Conservation (phyloP, 2,888 invertebrate genomes). For the Campopleginae sp. region DNA sequence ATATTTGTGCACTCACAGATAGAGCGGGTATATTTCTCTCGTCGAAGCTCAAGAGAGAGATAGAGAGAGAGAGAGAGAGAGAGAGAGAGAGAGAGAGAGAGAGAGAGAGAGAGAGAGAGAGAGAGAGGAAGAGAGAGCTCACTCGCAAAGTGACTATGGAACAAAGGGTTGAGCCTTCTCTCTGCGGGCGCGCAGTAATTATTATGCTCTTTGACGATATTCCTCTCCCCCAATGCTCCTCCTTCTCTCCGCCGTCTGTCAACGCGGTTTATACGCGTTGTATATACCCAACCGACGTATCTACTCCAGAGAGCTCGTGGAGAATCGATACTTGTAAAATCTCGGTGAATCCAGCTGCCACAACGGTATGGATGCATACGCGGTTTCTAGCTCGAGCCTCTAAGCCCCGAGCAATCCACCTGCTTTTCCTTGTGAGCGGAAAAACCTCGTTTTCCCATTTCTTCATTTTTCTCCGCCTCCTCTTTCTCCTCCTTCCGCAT, state of each 20-base stretch:
- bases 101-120: conserved; percentile 36
- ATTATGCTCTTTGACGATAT: conserved; percentile 84
- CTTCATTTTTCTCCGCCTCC: neutral
- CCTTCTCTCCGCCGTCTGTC: conserved; percentile 76
- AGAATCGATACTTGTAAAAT: conserved; percentile 82
- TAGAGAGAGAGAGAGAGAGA: conserved; percentile 41
- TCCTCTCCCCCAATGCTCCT: conserved; percentile 60
- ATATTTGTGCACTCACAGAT: conserved; percentile 19
- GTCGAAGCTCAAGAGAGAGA: conserved; percentile 53
- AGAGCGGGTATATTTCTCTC: conserved; percentile 39
- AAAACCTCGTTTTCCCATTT: conserved; percentile 32
- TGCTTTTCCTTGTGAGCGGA: neutral
- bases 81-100: conserved; percentile 40
- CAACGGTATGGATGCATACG: conserved; percentile 45
- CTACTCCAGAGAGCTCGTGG: conserved; percentile 40
- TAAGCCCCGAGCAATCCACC: conserved; percentile 20
- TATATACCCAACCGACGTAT: conserved; percentile 42
- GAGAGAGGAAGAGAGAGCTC: conserved; percentile 54
- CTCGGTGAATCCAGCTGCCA: conserved; percentile 77
- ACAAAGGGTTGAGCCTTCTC: conserved; percentile 83
- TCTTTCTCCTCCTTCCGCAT: neutral
- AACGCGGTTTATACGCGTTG: conserved; percentile 71
- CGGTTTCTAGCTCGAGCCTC: conserved; percentile 53
- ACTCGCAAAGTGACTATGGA: conserved; percentile 82
- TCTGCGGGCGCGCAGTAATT: conserved; percentile 83